Conservation (phyloP, 2,797 vertebrate species). For the Myiothlypis coronata region DNA sequence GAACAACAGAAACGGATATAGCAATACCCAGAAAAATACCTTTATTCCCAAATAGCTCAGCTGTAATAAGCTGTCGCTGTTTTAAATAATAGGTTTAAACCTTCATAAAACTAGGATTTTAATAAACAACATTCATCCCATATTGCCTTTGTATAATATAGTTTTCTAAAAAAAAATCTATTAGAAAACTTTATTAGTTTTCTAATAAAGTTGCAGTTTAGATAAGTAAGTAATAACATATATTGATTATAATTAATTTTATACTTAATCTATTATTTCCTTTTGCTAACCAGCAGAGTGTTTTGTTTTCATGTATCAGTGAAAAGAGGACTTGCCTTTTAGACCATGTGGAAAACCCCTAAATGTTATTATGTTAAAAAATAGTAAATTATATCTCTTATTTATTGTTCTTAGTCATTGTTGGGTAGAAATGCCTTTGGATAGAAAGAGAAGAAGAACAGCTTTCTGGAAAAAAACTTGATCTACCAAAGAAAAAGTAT, state of each 20-base stretch:
- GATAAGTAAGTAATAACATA: neutral
- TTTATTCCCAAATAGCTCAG: slow-evolving; percentile 3
- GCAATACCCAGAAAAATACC: slow-evolving; percentile 4
- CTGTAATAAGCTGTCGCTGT: neutral
- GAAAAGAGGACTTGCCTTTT: neutral
- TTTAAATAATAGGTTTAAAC: slow-evolving; percentile 2
- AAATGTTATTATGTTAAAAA: neutral
- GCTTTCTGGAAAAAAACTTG: neutral
- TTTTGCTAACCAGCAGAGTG: neutral
- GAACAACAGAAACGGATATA: slow-evolving; percentile 18
- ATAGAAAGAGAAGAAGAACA: neutral
- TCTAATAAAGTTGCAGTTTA: neutral
- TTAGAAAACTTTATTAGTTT: neutral
- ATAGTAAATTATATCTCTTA: neutral
- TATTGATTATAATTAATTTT: neutral
- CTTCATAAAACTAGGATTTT: neutral
- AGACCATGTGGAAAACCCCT: neutral
- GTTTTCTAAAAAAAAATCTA: neutral
- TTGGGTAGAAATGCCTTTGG: neutral
- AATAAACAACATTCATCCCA: neutral
- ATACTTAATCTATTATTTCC: neutral
- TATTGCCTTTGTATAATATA: neutral
- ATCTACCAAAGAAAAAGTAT: neutral
- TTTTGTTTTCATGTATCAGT: neutral
- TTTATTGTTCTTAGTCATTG: neutral